These are phyloP conservation scores for Norana najaformis DNA, from an alignment of 2,888 invertebrate genomes.

Conservation along the genomic window DNA sequence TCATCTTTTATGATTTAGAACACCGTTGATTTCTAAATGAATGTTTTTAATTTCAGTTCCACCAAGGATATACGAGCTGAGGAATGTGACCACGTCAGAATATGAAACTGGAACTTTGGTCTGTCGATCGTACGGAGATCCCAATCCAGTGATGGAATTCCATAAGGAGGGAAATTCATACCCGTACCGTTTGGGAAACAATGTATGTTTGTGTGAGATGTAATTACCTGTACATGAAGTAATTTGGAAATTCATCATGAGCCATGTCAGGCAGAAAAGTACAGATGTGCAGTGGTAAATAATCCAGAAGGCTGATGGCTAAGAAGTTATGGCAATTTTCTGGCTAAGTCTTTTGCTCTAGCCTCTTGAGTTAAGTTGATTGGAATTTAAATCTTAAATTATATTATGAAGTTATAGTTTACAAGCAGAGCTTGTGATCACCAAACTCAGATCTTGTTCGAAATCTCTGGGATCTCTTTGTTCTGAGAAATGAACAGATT, in stretches of 20 bases:
- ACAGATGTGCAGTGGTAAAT: too few species aligned
- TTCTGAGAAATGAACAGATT: too few species aligned
- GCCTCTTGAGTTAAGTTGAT: too few species aligned
- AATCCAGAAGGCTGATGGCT: too few species aligned
- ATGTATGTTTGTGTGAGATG: slow-evolving; percentile 35
- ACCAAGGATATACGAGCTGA: slow-evolving; percentile 31
- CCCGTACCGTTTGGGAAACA: slow-evolving; percentile 37
- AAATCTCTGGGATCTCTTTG: too few species aligned
- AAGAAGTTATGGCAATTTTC: too few species aligned
- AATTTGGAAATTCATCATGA: neutral
- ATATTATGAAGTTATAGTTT: too few species aligned
- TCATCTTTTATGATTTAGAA: neutral
- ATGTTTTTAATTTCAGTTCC: slow-evolving; percentile 32
- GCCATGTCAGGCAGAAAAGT: neutral
- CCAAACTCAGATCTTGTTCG: too few species aligned
- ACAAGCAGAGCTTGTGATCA: too few species aligned
- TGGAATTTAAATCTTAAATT: too few species aligned
- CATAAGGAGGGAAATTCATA: slow-evolving; percentile 39
- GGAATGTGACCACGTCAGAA: slow-evolving; percentile 34
- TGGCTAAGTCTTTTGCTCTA: too few species aligned
- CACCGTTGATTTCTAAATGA: neutral
- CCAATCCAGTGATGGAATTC: slow-evolving; percentile 42
- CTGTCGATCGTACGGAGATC: slow-evolving; percentile 47
- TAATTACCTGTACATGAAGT: neutral
- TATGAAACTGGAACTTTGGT: slow-evolving; percentile 34